phyloP scores from a whole-genome alignment of 2,888 invertebrate genomes.

The Meghimatium bilineatum region DNA sequence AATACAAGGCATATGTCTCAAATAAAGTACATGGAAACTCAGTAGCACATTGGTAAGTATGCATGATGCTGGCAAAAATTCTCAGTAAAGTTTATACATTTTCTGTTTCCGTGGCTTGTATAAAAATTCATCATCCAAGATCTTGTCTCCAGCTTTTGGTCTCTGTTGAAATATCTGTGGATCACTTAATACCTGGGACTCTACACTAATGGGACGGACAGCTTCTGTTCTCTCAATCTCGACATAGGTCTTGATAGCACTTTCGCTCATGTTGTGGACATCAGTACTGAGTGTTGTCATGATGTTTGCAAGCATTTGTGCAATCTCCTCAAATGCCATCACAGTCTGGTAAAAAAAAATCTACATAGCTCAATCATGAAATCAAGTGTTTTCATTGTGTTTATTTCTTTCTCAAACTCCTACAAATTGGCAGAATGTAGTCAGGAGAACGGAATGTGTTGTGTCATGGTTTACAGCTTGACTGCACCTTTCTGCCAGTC shows the following conservation, averaged over 20 bases:
- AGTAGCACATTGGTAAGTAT: too few relatives aligned
- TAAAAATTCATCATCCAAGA: conserved; percentile 56
- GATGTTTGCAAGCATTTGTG: conserved; percentile 61
- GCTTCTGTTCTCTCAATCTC: conserved; percentile 52
- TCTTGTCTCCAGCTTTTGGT: conserved; percentile 49
- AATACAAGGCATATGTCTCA: too few relatives aligned
- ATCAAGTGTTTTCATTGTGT: background rate
- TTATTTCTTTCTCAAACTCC: too few relatives aligned
- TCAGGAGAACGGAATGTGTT: too few relatives aligned
- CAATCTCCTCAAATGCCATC: conserved; percentile 63
- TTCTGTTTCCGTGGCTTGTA: conserved; percentile 41
- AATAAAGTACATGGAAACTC: too few relatives aligned
- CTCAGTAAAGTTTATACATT: conserved; percentile 4
- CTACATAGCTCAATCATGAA: too few relatives aligned
- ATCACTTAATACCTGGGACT: conserved; percentile 61
- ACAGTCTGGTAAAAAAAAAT: conserved; percentile 59
- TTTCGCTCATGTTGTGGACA: conserved; percentile 60
- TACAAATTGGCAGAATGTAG: too few relatives aligned
- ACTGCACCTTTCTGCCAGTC: too few relatives aligned
- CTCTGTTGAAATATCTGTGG: conserved; percentile 54
- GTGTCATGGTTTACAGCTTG: too few relatives aligned
- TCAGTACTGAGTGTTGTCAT: conserved; percentile 66
- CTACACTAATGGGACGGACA: conserved; percentile 60
- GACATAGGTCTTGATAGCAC: conserved; percentile 53
- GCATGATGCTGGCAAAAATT: too few relatives aligned